Evolutionary conservation across 2,888 invertebrate species (phyloP), one percentile per base, ranked within the genome.

Genomic region (Apotomis capreana): DNA sequence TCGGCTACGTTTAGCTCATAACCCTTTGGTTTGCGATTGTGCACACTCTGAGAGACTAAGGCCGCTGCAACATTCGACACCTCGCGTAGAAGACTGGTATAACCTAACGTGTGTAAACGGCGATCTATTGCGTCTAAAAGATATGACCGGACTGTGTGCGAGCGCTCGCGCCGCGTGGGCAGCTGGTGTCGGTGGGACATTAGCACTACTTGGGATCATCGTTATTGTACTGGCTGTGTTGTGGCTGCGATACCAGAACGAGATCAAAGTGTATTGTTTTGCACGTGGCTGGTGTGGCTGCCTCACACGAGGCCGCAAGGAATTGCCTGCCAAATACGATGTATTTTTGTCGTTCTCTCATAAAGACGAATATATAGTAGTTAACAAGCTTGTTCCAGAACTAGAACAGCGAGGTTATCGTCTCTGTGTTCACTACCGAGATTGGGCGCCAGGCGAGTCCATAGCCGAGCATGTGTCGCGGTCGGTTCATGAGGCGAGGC

Each of bases 331-430:
- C 5, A 80, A 70, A 44, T 97, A 95, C 86, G 97, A 97, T 85
- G 97, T 96, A 0, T 97, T 97, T 85, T 94, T 97, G 76, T 97
- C 97, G 78, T 97, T 95, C 84, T 96, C 97, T 4, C 96, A 96
- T 83, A 94, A 95, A 82, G 97, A 97, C 84, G 95, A 96, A 80
- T 94, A 94, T 3, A 96, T 96, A 80, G 95, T 97, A 10, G 89
- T 94, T 0, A 94, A 95, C 36, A 91, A 95, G 76, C 84, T 97
- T 74, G 92, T 96, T 59, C 94, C 95, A 0, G 94, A 94, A 62
- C 89, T 97, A 72, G 97, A 97, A 85, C 70, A 95, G 95, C 3
- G 92, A 73, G 77, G 10, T 57, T 74, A 94, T 0, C 89, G 92
- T 79, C 86, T 97, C 5, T 97, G 96, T 83, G 86, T 97, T 15